These are phyloP conservation scores for Nebria ingens DNA, from an alignment of 1,140 invertebrate genomes.

Conservation along the genomic window DNA sequence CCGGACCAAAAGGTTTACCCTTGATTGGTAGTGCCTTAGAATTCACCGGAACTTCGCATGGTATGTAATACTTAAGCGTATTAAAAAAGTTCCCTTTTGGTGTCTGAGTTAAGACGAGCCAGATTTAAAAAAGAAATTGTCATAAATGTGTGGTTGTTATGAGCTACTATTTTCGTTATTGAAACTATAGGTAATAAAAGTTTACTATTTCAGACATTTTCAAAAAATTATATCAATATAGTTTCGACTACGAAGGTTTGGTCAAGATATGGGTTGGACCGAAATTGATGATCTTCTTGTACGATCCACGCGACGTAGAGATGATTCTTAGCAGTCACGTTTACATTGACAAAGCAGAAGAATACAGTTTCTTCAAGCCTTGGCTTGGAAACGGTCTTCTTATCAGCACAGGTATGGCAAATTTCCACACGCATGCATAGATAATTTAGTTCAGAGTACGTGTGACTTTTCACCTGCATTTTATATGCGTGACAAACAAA, in stretches of 20 bases:
- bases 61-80: constrained; percentile 33
- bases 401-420: constrained; percentile 58
- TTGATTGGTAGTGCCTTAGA: constrained; percentile 61
- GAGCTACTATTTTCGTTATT: neutral
- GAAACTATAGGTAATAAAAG: neutral
- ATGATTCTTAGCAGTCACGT: constrained; percentile 62
- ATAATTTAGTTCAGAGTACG: no score
- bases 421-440: no score
- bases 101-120: no score
- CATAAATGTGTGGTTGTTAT: neutral
- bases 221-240: constrained; percentile 44
- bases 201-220: constrained; percentile 49
- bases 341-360: constrained; percentile 70
- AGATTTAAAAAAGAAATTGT: constrained; percentile 4
- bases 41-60: constrained; percentile 51
- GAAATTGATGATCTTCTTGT: constrained; percentile 56
- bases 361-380: constrained; percentile 77
- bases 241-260: constrained; percentile 43
- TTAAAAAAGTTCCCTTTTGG: no score
- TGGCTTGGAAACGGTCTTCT: constrained; percentile 84
- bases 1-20: constrained; percentile 56
- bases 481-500: no score
- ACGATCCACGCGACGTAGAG: constrained; percentile 63
- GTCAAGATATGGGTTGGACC: constrained; percentile 64
- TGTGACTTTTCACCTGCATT: no score